Evolutionary conservation across 2,888 invertebrate species (phyloP).

Genomic region (Caenorhabditis imperialis): DNA sequence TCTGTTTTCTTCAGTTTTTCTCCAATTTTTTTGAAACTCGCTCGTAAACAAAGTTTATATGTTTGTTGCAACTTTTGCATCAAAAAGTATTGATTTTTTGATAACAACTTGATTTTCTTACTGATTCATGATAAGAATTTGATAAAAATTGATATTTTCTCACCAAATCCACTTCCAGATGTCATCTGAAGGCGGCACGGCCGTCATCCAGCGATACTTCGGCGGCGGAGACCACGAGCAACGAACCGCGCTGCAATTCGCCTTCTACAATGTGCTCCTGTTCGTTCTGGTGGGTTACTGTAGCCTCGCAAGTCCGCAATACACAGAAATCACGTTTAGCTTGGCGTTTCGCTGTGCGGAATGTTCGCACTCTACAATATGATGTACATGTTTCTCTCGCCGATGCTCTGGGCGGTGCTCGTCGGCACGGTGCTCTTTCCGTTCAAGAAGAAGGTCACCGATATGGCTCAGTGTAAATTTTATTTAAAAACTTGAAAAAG

Average conservation of each 20-base stretch:
- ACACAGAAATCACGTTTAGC: too few species aligned
- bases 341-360: slow-evolving; percentile 80
- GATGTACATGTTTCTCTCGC: slow-evolving; percentile 83
- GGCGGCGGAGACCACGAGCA: slow-evolving; percentile 62
- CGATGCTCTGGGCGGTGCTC: slow-evolving; percentile 93
- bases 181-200: slow-evolving; percentile 45
- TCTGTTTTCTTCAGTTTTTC: slow-evolving; percentile 8
- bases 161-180: slow-evolving; percentile 41
- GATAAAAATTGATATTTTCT: too few species aligned
- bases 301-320: too few species aligned
- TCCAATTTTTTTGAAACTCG: slow-evolving; percentile 7
- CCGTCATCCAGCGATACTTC: slow-evolving; percentile 50
- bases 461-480: slow-evolving; percentile 75
- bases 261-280: slow-evolving; percentile 74
- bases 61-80: background rate
- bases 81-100: slow-evolving; percentile 5
- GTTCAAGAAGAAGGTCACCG: slow-evolving; percentile 88
- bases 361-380: slow-evolving; percentile 85
- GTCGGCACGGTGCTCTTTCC: slow-evolving; percentile 98
- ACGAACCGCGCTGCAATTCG: slow-evolving; percentile 70
- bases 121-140: background rate
- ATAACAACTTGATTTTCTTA: background rate
- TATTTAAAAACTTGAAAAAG: background rate
- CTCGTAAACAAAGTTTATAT: slow-evolving; percentile 14
- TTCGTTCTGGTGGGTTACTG: slow-evolving; percentile 68